A percentile compares a stretch with the other conserved stretches of the same genome.
These are phyloP conservation scores for Cherax destructor DNA, from an alignment of 1,140 invertebrate genomes.

Conservation along the genomic window DNA sequence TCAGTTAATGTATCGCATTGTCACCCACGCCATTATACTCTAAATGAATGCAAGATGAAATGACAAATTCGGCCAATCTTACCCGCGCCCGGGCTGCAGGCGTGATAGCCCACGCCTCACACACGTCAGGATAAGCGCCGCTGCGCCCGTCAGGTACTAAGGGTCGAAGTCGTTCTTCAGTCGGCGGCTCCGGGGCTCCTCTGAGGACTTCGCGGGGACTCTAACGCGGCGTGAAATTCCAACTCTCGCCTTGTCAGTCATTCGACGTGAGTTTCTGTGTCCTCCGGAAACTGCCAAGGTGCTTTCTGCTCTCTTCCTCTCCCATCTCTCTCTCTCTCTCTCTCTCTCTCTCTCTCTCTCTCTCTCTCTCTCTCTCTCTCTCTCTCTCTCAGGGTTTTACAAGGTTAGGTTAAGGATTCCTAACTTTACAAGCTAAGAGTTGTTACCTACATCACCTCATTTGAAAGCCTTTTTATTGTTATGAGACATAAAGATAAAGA, in stretches of 20 bases:
- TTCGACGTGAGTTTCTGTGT: not conserved
- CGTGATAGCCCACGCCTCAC: not conserved
- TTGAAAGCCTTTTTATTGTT: not conserved
- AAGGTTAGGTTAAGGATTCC: not conserved
- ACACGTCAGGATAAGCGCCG: not conserved
- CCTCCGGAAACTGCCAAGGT: constrained; percentile 13
- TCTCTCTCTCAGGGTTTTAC: too few relatives aligned
- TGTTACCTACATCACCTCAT: not conserved
- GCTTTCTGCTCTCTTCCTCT: not conserved
- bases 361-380: too few relatives aligned
- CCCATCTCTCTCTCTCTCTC: not conserved
- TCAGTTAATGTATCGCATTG: constrained; percentile 68
- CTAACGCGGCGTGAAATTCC: constrained; percentile 61
- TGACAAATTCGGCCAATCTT: constrained; percentile 58
- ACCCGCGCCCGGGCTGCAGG: not conserved
- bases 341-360: too few relatives aligned
- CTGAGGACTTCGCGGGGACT: not conserved
- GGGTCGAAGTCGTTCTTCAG: not conserved
- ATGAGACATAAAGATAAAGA: too few relatives aligned
- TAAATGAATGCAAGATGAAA: constrained; percentile 67
- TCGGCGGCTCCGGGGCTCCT: not conserved
- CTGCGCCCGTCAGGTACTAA: not conserved
- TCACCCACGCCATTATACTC: constrained; percentile 63
- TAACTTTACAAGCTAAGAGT: not conserved
- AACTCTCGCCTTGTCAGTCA: constrained; percentile 61